Evolutionary conservation across 53 echinoderm and acorn worm genomes (phyloP).

Genomic region (Zoroaster sp.): DNA sequence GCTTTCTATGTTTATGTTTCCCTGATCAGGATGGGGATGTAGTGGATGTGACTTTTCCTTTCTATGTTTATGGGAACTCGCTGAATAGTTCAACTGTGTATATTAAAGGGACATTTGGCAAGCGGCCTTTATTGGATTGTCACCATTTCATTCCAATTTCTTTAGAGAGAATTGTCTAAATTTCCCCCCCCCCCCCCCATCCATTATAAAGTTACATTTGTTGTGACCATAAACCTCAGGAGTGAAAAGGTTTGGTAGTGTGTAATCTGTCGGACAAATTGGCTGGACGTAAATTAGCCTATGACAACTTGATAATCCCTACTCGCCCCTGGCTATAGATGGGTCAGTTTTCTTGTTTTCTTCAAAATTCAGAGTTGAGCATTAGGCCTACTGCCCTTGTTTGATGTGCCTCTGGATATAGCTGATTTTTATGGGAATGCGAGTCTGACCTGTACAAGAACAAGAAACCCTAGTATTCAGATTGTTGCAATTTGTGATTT

Average conservation of each 20-base stretch:
- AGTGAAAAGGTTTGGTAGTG: neutral
- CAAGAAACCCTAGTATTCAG: too few relatives aligned
- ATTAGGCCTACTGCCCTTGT: neutral
- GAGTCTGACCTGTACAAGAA: neutral
- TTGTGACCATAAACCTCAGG: too few relatives aligned
- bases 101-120: neutral
- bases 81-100: neutral
- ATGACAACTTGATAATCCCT: neutral
- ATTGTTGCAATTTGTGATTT: too few relatives aligned
- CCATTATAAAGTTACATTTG: too few relatives aligned
- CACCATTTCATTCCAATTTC: too few relatives aligned
- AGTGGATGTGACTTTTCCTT: slow-evolving; percentile 21
- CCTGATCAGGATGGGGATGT: slow-evolving; percentile 22
- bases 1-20: slow-evolving; percentile 47
- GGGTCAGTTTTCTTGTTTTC: neutral
- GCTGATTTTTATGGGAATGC: neutral
- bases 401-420: neutral
- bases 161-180: too few relatives aligned
- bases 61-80: neutral
- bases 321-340: neutral
- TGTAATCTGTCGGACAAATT: neutral
- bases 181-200: too few relatives aligned
- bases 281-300: too few relatives aligned
- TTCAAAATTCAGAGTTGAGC: neutral
- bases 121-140: neutral